Percentiles rank a stretch among this genome's conserved stretches.
Evolutionary conservation across 2,113 vertebrate genomes (phyloP).

Genomic region (Panthera leo): DNA sequence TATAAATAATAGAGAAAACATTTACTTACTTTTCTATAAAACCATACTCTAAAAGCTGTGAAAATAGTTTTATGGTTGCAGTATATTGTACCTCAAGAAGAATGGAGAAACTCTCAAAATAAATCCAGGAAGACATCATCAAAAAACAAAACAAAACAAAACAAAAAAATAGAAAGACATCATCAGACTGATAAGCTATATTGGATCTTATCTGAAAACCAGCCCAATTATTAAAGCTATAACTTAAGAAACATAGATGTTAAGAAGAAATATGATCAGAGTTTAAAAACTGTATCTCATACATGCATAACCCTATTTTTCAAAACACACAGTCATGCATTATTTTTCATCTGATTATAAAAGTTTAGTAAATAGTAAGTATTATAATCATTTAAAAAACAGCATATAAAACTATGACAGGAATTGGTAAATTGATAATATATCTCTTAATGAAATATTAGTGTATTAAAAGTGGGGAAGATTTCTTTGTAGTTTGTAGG

Average conservation of each 20-base stretch:
- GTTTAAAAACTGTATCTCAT: neutral
- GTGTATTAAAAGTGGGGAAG: neutral
- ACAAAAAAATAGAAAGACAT: neutral
- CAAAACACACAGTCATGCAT: neutral
- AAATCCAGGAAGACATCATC: neutral
- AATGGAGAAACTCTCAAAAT: neutral
- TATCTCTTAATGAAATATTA: neutral
- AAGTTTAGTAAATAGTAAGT: neutral
- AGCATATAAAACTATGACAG: neutral
- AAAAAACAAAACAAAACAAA: neutral
- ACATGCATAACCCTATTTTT: neutral
- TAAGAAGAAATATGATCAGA: neutral
- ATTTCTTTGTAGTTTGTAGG: neutral
- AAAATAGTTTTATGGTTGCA: constrained; percentile 3
- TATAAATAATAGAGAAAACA: neutral
- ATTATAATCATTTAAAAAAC: neutral
- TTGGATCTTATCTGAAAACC: neutral
- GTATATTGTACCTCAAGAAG: neutral
- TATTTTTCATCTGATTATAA: constrained; percentile 41
- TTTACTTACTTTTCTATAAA: neutral
- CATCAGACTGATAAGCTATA: neutral
- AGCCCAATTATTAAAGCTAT: neutral
- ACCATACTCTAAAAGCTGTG: neutral
- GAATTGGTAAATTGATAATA: neutral
- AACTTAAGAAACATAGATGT: neutral